Evolutionary conservation across 2,888 invertebrate species (phyloP).

Genomic region (Lasius fuliginosus): DNA sequence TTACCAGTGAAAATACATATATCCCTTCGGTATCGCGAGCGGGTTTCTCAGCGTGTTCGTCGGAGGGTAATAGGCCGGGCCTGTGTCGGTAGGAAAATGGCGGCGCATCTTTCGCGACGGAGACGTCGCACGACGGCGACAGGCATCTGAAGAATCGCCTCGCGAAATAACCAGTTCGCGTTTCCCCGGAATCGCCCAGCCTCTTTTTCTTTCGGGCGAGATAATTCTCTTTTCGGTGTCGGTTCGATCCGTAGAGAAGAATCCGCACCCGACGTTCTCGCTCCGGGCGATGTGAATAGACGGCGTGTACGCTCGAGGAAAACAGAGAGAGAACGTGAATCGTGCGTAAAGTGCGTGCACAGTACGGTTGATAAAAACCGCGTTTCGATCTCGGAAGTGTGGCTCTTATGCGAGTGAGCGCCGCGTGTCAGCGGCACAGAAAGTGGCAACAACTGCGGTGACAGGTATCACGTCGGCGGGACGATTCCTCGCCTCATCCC

Average conservation of each 20-base stretch:
- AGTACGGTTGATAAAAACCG: neutral
- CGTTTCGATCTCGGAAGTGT: conserved; percentile 25
- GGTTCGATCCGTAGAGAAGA: neutral
- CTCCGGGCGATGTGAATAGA: conserved; percentile 4
- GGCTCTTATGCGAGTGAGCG: conserved; percentile 54
- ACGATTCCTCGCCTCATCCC: conserved; percentile 26
- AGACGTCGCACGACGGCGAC: conserved; percentile 59
- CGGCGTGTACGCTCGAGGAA: neutral
- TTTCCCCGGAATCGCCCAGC: neutral
- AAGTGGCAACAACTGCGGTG: conserved; percentile 58
- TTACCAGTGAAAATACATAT: conserved; percentile 1
- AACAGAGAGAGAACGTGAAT: neutral
- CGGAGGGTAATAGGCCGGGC: conserved; percentile 70
- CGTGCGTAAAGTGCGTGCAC: neutral
- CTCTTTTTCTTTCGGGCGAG: neutral
- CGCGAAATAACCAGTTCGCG: neutral
- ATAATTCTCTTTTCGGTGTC: neutral
- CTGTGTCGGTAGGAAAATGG: conserved; percentile 76
- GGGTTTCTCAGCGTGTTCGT: conserved; percentile 53
- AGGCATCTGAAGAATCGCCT: conserved; percentile 5
- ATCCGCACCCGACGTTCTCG: neutral
- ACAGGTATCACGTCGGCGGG: conserved; percentile 65
- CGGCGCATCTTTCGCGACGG: conserved; percentile 71
- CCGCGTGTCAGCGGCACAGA: conserved; percentile 29
- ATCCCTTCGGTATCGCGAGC: conserved; percentile 50